Evolutionary conservation across 2,797 vertebrate genomes (phyloP).

Genomic region (Acrocephalus scirpaceus): DNA sequence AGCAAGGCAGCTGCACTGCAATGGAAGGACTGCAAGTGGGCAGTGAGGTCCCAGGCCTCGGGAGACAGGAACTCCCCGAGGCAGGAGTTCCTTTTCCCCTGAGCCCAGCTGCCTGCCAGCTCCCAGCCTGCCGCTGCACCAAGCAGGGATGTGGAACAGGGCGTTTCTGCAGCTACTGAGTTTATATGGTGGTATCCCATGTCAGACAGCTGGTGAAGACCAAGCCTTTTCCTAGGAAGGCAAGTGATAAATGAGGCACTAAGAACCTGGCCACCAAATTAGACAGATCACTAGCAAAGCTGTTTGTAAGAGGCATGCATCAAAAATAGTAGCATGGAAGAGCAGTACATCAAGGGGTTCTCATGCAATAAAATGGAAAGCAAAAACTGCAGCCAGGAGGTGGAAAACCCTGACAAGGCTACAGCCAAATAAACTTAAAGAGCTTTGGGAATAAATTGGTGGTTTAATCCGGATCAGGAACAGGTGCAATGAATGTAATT

Average conservation of each 20-base stretch:
- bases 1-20: background rate
- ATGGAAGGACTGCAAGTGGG: background rate
- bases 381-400: slow-evolving; percentile 52
- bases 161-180: accelerated
- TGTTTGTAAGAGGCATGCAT: background rate
- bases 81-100: background rate
- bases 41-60: accelerated
- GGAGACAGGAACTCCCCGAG: background rate
- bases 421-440: slow-evolving; percentile 74
- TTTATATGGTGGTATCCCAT: background rate
- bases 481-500: slow-evolving; percentile 80
- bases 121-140: background rate
- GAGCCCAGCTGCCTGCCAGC: background rate
- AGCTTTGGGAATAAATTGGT: slow-evolving; percentile 74
- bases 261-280: background rate
- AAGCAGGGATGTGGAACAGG: accelerated
- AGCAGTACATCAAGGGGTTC: background rate
- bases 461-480: slow-evolving; percentile 77
- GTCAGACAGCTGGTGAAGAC: background rate
- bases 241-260: background rate
- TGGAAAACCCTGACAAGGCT: slow-evolving; percentile 53
- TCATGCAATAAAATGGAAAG: slow-evolving; percentile 58
- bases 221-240: background rate
- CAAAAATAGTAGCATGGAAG: background rate
- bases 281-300: background rate